These are phyloP conservation scores for Cheilosia grossa DNA, from an alignment of 2,888 invertebrate genomes.

Conservation along the genomic window DNA sequence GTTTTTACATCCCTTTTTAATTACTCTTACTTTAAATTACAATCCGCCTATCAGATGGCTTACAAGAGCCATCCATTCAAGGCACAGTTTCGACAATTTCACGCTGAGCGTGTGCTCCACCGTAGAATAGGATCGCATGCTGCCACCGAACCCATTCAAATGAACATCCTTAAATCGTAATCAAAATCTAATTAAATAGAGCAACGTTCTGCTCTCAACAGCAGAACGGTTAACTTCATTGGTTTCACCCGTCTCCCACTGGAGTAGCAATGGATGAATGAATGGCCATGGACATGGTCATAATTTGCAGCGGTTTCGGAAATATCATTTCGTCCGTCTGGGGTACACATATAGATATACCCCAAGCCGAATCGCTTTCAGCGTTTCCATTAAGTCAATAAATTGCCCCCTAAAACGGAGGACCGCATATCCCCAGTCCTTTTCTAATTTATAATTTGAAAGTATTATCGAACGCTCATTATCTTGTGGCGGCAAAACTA, in stretches of 20 bases:
- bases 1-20: constrained; percentile 38
- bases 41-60: constrained; percentile 39
- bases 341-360: background rate
- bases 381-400: constrained; percentile 39
- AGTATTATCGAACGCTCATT: constrained; percentile 56
- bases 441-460: constrained; percentile 53
- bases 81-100: constrained; percentile 35
- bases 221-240: constrained; percentile 32
- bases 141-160: constrained; percentile 12
- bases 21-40: constrained; percentile 47
- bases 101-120: constrained; percentile 7
- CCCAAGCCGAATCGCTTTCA: constrained; percentile 34
- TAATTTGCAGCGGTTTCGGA: constrained; percentile 48
- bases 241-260: constrained; percentile 8
- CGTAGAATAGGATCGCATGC: background rate
- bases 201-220: constrained; percentile 30
- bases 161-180: constrained; percentile 48
- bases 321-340: constrained; percentile 35
- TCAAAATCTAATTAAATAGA: constrained; percentile 59
- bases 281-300: constrained; percentile 28
- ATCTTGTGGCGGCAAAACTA: constrained; percentile 39
- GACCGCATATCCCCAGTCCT: constrained; percentile 8
- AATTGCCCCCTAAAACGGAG: constrained; percentile 19
- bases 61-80: constrained; percentile 35
- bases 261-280: background rate